Evolutionary conservation across 2,888 invertebrate species (phyloP).

Genomic region (Andrena trimmerana): DNA sequence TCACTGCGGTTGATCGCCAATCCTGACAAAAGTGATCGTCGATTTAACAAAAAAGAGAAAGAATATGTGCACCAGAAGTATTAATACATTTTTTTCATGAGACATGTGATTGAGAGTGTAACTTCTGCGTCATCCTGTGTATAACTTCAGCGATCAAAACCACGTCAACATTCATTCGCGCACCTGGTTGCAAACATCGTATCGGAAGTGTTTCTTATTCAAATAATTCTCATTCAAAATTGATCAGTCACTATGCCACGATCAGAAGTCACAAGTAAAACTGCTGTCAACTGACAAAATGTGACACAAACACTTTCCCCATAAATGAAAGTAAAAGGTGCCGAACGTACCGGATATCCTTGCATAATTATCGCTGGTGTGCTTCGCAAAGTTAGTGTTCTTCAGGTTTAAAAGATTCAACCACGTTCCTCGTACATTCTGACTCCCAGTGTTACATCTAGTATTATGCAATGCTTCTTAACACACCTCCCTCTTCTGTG

Average conservation of each 20-base stretch:
- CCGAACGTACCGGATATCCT: conserved; percentile 39
- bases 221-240: no score
- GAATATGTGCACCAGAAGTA: no score
- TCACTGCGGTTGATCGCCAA: conserved; percentile 44
- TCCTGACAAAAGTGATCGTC: conserved; percentile 18
- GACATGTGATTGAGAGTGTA: neutral
- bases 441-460: neutral
- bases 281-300: neutral
- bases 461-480: conserved; percentile 55
- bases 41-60: neutral
- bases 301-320: neutral
- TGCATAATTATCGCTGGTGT: conserved; percentile 33
- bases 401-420: neutral
- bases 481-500: neutral
- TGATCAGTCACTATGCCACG: no score
- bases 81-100: no score
- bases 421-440: conserved; percentile 34
- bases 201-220: neutral
- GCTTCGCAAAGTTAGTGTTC: neutral
- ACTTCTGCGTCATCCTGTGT: neutral
- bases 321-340: neutral
- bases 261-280: no score
- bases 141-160: neutral
- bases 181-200: neutral
- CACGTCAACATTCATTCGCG: neutral